Base-by-base conservation (phyloP, 2,888 invertebrate species). In the Phyllotreta cruciferae region DNA sequence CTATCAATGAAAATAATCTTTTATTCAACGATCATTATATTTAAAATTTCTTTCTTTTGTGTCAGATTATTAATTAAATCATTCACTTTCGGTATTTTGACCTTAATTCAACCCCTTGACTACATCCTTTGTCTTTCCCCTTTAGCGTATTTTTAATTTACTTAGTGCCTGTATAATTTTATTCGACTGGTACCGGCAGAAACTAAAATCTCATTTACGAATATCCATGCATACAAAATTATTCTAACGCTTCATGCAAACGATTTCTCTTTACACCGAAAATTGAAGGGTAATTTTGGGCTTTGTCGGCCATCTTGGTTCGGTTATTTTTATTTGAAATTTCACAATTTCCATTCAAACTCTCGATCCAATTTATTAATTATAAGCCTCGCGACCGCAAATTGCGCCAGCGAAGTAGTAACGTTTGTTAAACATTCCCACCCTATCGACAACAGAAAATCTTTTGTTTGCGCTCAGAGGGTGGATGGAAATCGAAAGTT, bases 401-500 rank as follows among this genome's bases (percentile, higher is more conserved):
- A 34, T 14, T n/a, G 6, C 14, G 14, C 9, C 41, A 38, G 10
- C 39, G 38, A n/a, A 6, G 9, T 39, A 50, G 11, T 9, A 14
- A 11, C 44, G 52, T 24, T 24, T 24, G 24, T 52, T 50, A 44
- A 53, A 60, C 49, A 60, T 44, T 44, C 37, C 37, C 44, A 52
- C 9, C n/a, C 14, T 2, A 36, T 7, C 14, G 42, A 36, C 60
- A n/a, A 13, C 24, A 24, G 24, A 24, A 44, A 52, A 60, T 42
- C 42, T 52, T 60, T 60, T 52, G 60, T 60, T 60, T 60, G 52
- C 36, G 42, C 37, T 44, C 24, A 24, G 14, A 37, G 60, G 60
- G 60, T 60, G 60, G 60, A 49, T 58, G 58, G 42, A 60, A 60
- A 60, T 60, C 60, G 60, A 60, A 60, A 60, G 60, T 60, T 60